Evolutionary conservation across 2,113 vertebrate genomes (phyloP).

Genomic region (Crotalus helleri): DNA sequence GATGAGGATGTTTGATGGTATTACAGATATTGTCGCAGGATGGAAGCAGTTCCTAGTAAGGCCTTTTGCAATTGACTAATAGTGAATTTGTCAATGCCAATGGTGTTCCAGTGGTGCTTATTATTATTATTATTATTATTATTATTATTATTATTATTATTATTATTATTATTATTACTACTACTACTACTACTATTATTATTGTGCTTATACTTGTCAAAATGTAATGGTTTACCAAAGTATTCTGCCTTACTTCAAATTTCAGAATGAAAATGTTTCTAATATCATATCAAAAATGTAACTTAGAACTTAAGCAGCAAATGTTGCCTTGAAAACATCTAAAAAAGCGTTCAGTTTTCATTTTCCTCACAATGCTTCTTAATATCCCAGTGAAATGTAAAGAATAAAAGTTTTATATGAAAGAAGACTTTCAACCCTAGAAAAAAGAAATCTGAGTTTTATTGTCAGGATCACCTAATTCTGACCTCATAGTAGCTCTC

Average conservation of each 20-base stretch:
- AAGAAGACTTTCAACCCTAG: slow-evolving; percentile 20
- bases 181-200: too few species aligned
- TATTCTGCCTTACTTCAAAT: background rate
- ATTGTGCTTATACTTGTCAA: background rate
- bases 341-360: background rate
- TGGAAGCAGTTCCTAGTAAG: too few species aligned
- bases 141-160: too few species aligned
- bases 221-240: background rate
- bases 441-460: background rate
- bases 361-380: background rate
- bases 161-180: too few species aligned
- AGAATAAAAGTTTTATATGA: slow-evolving; percentile 1
- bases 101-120: too few species aligned
- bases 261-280: background rate
- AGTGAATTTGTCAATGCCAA: too few species aligned
- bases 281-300: background rate
- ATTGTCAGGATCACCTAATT: background rate
- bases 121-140: too few species aligned
- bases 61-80: too few species aligned
- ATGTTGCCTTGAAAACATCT: background rate
- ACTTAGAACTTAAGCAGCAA: background rate
- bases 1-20: too few species aligned
- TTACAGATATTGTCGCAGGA: too few species aligned
- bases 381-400: background rate
- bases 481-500: slow-evolving; percentile 6